phyloP scores from a whole-genome alignment of 2,113 vertebrate genomes.

The Dicerorhinus sumatrensis region DNA sequence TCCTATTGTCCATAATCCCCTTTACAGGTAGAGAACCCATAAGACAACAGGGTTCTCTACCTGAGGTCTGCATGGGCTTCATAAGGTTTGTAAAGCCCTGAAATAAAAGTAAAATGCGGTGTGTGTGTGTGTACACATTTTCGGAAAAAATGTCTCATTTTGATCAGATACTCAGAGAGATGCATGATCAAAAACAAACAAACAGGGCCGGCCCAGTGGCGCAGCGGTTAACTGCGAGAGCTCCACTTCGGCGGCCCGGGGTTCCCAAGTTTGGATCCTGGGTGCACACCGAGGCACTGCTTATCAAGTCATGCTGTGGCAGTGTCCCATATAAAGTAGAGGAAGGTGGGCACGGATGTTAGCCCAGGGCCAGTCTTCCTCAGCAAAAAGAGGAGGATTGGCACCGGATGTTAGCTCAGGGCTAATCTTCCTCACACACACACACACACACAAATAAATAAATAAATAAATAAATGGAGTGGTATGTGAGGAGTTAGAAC shows the following conservation, averaged over 20 bases:
- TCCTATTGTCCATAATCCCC: background rate
- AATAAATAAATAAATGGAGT: background rate
- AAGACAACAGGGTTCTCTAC: slow-evolving; percentile 13
- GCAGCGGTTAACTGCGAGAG: no score
- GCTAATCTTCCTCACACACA: no score
- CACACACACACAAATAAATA: background rate
- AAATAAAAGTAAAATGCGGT: background rate
- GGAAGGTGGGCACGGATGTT: no score
- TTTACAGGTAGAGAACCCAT: background rate
- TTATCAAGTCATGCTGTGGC: no score
- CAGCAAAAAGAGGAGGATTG: no score
- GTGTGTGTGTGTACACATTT: background rate
- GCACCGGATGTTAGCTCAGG: no score
- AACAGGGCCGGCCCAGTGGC: background rate
- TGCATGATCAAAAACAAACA: background rate
- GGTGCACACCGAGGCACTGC: no score
- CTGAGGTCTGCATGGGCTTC: background rate
- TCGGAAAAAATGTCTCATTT: slow-evolving; percentile 1
- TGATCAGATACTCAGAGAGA: slow-evolving; percentile 28
- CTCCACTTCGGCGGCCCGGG: no score
- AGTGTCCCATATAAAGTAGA: no score
- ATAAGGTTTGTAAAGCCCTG: background rate
- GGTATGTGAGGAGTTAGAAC: background rate
- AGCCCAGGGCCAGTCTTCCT: no score
- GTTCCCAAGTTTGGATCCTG: no score